Evolutionary conservation across 2,797 vertebrate species (phyloP), one percentile per base, ranked within the genome.

Genomic region (Rhadinocentrus ornatus): DNA sequence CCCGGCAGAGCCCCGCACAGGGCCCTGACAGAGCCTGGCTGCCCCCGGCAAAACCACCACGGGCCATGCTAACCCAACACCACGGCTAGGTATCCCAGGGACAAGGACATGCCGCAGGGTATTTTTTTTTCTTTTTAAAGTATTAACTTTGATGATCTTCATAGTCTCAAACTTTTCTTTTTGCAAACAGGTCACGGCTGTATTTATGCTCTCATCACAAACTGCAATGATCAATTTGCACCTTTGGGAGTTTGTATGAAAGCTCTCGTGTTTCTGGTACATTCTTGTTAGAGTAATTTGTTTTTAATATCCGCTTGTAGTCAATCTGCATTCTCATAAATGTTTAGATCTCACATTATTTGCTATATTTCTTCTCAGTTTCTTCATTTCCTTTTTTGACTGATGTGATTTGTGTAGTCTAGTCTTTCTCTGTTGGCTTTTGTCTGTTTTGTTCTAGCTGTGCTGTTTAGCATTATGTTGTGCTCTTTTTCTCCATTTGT

Each of bases 261-360:
- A 55, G 59, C 52, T 29, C 29, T 64, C 48, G 13, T 50, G 24
- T 35, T 63, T 39, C 18, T 61, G 32, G 26, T 12, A 54, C 12
- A 54, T 27, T 64, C 12, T 39, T 15, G 22, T 57, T 57, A 64
- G 31, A 71, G 53, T 62, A 27, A 71, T 64, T 71, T 57, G 48
- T 46, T 71, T 48, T 63, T 64, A 63, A 71, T 57, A 57, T 71
- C 61, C 41, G 18, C 41, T 56, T 22, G 16, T 62, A 39, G 15
- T 34, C 20, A 62, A 35, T 64, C 37, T 56, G 32, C 50, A 46
- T 26, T 34, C 44, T 34, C 27, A 64, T 9, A 34, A 66, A 20
- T 27, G n/a, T 61, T 53, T 61, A 32, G 39, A 35, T 57, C 29
- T 48, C 22, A 24, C 44, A 54, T 57, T 55, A 48, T 71, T 48